Conservation (phyloP, 2,113 vertebrate genomes). For the Corydoras maculifer region DNA sequence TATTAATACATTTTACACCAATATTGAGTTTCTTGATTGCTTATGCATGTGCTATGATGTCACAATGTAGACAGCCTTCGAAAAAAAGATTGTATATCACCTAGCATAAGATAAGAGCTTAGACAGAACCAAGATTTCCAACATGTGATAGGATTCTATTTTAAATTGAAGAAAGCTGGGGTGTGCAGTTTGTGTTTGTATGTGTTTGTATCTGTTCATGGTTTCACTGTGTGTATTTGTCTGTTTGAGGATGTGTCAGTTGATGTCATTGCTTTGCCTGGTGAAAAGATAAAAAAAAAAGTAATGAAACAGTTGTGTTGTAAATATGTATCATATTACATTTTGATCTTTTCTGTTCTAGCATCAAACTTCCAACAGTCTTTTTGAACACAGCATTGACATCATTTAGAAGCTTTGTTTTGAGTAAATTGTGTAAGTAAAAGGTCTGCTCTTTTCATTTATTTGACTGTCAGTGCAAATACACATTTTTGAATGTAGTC, state of each 20-base stretch:
- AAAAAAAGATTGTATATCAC: too few relatives aligned
- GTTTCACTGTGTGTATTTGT: constrained; percentile 30
- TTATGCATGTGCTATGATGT: constrained; percentile 9
- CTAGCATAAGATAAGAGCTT: background rate
- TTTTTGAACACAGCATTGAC: constrained; percentile 18
- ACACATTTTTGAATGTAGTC: constrained; percentile 30
- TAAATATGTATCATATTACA: constrained; percentile 64
- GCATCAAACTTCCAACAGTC: constrained; percentile 18
- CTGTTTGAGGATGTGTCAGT: constrained; percentile 39
- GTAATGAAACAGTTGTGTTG: constrained; percentile 45
- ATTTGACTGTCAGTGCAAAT: constrained; percentile 32
- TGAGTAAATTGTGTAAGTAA: constrained; percentile 32
- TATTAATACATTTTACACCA: too few relatives aligned
- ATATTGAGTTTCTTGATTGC: background rate
- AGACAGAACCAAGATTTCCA: constrained; percentile 28
- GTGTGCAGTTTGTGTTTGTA: constrained; percentile 4
- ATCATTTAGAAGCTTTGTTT: constrained; percentile 23
- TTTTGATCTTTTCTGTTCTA: constrained; percentile 27
- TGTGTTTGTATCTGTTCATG: constrained; percentile 39
- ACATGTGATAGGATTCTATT: constrained; percentile 46
- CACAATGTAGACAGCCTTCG: background rate
- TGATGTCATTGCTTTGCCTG: constrained; percentile 44
- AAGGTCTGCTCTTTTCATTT: constrained; percentile 20
- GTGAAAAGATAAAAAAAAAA: constrained; percentile 33
- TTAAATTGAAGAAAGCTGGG: constrained; percentile 37